These are phyloP conservation scores for Pentalonia nigronervosa DNA, from an alignment of 1,140 invertebrate genomes.

Conservation along the genomic window DNA sequence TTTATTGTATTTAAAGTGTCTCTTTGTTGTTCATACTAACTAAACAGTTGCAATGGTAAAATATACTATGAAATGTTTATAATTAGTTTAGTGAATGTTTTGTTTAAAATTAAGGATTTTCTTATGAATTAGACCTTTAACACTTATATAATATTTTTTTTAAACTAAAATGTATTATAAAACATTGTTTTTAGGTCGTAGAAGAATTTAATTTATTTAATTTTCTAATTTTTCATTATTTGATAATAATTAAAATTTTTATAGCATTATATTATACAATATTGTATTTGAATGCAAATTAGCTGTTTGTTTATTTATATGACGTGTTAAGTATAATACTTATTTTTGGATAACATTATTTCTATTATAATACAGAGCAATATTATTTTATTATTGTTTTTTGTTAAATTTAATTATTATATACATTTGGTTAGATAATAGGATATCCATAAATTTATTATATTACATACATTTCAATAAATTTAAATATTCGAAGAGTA, in stretches of 20 bases:
- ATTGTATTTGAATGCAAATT: neutral
- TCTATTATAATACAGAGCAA: neutral
- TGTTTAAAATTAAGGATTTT: conserved; percentile 10
- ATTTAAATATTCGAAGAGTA: too few species aligned
- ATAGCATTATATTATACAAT: neutral
- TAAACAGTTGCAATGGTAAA: neutral
- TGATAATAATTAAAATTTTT: neutral
- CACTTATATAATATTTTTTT: neutral
- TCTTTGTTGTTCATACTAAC: neutral
- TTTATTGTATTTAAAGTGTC: neutral
- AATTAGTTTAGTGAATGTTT: neutral
- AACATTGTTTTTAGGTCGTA: neutral
- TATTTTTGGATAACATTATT: neutral
- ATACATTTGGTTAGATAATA: too few species aligned
- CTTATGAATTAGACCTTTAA: neutral
- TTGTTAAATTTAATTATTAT: too few species aligned
- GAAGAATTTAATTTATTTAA: neutral
- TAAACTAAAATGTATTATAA: neutral
- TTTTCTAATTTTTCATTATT: neutral
- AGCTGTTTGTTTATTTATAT: neutral
- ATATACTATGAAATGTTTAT: neutral
- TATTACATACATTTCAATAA: too few species aligned
- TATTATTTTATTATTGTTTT: too few species aligned
- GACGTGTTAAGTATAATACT: too few species aligned
- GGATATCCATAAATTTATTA: too few species aligned